Evolutionary conservation across 2,113 vertebrate genomes (phyloP).

Genomic region (Stigmatopora argus): DNA sequence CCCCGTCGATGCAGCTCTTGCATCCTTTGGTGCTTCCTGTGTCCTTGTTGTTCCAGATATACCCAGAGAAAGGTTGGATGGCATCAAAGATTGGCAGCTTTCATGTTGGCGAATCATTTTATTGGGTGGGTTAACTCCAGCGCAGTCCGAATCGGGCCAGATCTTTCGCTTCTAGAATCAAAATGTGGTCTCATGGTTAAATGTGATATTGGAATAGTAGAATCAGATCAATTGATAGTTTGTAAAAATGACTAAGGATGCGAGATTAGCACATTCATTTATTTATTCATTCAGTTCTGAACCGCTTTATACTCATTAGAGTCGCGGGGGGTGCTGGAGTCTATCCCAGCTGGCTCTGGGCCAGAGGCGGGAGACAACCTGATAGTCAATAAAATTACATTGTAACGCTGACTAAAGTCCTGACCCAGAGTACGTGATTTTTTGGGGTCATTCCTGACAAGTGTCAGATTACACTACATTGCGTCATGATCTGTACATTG

Average conservation of each 20-base stretch:
- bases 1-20: neutral
- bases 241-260: neutral
- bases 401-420: neutral
- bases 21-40: constrained; percentile 9
- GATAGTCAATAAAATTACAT: neutral
- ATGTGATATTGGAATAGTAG: neutral
- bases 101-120: constrained; percentile 24
- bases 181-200: constrained; percentile 4
- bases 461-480: no score
- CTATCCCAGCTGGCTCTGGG: no score
- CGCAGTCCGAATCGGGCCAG: constrained; percentile 49
- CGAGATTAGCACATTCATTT: neutral
- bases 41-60: constrained; percentile 3
- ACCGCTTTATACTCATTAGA: no score
- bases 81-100: constrained; percentile 18
- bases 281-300: no score
- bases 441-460: no score
- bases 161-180: constrained; percentile 66
- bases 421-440: no score
- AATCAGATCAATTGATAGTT: neutral
- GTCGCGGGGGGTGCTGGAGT: no score
- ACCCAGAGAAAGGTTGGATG: constrained; percentile 4
- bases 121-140: constrained; percentile 14
- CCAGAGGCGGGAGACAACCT: no score
- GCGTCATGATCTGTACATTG: no score